Evolutionary conservation across 2,797 vertebrate species (phyloP).

Genomic region (Petrocephalus sullivani): DNA sequence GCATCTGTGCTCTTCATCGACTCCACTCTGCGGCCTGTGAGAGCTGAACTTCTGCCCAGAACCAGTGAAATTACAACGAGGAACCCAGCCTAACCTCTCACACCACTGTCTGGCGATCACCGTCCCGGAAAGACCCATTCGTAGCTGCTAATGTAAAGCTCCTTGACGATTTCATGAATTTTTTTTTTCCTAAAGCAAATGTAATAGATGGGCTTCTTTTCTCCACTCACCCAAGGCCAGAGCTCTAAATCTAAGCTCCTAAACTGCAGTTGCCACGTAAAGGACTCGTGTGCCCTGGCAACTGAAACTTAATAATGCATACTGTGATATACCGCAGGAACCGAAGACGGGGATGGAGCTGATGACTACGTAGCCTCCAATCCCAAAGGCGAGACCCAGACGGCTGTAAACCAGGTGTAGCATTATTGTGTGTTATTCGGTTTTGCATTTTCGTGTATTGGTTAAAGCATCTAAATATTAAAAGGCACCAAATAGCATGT

Average conservation of each 20-base stretch:
- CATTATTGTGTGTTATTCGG: no score
- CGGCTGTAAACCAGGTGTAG: no score
- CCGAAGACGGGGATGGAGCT: background rate
- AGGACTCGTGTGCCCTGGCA: background rate
- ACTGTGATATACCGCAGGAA: background rate
- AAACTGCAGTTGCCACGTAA: background rate
- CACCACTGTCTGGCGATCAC: background rate
- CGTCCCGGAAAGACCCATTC: background rate
- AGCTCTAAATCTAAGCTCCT: background rate
- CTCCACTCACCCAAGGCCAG: background rate
- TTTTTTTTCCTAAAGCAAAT: background rate
- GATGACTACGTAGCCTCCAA: background rate
- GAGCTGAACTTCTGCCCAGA: background rate
- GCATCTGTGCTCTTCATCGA: background rate
- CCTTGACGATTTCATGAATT: background rate
- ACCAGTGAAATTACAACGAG: background rate
- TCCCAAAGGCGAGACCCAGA: no score
- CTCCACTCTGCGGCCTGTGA: background rate
- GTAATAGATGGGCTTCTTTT: background rate
- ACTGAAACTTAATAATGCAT: slow-evolving; percentile 3
- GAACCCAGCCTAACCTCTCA: background rate
- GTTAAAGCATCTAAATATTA: no score
- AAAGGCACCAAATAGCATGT: no score
- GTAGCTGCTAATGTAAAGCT: background rate
- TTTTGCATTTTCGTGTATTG: no score